Percentiles rank a stretch among this genome's conserved stretches.
Conservation (phyloP, 2,888 invertebrate species). For the Diploptera punctata region DNA sequence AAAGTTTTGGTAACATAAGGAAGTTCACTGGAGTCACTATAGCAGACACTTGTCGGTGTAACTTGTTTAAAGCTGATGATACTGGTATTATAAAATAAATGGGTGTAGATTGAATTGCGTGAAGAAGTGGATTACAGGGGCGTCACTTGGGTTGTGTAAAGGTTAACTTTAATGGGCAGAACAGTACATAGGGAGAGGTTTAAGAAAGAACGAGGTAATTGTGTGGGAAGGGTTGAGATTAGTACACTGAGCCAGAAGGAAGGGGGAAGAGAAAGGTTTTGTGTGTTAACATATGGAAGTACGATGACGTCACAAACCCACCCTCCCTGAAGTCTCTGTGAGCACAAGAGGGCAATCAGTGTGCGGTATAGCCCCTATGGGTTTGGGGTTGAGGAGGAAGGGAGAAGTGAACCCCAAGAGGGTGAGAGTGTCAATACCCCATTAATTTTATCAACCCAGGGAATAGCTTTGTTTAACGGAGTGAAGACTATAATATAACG, state of each 20-base stretch:
- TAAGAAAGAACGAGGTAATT: conserved; percentile 26
- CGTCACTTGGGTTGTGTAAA: conserved; percentile 14
- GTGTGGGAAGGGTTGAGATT: conserved; percentile 28
- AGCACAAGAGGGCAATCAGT: conserved; percentile 38
- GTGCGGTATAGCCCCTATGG: conserved; percentile 25
- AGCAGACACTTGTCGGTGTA: too few relatives aligned
- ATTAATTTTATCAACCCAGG: conserved; percentile 36
- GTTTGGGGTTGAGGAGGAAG: conserved; percentile 7
- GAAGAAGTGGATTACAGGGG: not conserved
- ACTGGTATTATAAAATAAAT: not conserved
- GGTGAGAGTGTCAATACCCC: conserved; percentile 33
- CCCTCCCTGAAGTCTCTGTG: conserved; percentile 4
- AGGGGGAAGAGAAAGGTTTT: not conserved
- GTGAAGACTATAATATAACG: conserved; percentile 21
- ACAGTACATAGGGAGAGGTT: not conserved
- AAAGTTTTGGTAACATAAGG: too few relatives aligned
- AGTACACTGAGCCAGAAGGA: conserved; percentile 4
- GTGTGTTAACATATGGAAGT: conserved; percentile 24
- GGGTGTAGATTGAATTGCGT: not conserved
- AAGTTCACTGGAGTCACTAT: too few relatives aligned
- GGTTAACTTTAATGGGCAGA: conserved; percentile 15
- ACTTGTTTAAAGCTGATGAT: too few relatives aligned
- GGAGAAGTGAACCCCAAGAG: conserved; percentile 19
- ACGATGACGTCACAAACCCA: conserved; percentile 30
- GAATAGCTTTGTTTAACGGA: conserved; percentile 36